phyloP scores from a whole-genome alignment of 2,888 invertebrate species.

The Adelphocoris suturalis region DNA sequence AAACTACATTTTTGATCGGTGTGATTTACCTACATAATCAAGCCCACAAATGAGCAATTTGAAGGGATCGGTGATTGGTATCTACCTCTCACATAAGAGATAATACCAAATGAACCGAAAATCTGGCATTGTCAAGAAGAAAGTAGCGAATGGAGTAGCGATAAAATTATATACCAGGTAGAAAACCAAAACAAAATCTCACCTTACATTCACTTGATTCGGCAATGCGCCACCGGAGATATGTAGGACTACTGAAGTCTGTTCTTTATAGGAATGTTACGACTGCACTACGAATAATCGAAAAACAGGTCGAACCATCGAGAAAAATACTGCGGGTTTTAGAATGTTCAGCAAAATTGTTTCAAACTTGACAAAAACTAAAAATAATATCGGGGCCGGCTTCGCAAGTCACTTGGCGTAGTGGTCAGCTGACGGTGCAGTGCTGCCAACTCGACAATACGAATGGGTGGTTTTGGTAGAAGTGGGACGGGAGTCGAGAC shows the following conservation, averaged over 20 bases:
- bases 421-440: conserved; percentile 4
- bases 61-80: no score
- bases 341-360: no score
- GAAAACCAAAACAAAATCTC: neutral
- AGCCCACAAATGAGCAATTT: no score
- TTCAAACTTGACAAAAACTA: conserved; percentile 24
- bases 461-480: no score
- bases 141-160: neutral
- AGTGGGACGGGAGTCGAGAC: neutral
- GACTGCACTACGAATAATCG: no score
- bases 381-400: conserved; percentile 15
- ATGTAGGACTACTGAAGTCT: neutral
- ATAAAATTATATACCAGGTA: neutral
- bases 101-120: no score
- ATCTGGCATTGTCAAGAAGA: neutral
- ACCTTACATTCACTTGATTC: neutral
- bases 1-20: no score
- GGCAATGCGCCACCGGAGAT: neutral
- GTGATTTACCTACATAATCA: no score
- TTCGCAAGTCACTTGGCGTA: conserved; percentile 19
- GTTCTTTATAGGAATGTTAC: no score
- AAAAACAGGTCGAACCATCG: no score
- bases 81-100: no score
- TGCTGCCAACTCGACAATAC: neutral
- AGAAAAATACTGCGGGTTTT: no score